Conservation (phyloP, 2,888 invertebrate species). For the Drosophila stalkeri region DNA sequence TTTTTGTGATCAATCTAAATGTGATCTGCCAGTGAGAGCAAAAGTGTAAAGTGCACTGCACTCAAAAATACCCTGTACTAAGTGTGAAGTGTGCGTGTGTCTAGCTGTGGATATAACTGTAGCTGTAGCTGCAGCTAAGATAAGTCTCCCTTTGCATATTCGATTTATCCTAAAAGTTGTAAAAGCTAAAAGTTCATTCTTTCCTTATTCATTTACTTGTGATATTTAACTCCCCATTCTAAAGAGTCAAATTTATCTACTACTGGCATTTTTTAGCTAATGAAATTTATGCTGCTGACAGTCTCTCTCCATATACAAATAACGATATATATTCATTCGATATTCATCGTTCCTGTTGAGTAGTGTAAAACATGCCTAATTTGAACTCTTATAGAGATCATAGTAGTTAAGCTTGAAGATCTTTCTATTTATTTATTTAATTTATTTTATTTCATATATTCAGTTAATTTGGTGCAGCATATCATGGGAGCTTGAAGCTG, state of each 20-base stretch:
- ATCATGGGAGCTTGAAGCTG: background rate
- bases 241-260: background rate
- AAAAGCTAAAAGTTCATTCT: background rate
- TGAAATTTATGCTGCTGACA: background rate
- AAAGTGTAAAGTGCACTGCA: background rate
- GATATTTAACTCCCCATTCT: too few relatives aligned
- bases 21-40: background rate
- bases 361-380: background rate
- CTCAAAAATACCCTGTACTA: background rate
- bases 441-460: background rate
- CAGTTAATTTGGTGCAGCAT: background rate
- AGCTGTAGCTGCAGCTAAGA: background rate
- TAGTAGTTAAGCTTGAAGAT: background rate
- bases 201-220: too few relatives aligned
- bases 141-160: background rate
- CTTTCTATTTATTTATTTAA: background rate
- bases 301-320: too few relatives aligned
- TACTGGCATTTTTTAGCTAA: background rate
- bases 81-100: background rate
- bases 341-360: too few relatives aligned
- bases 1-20: background rate
- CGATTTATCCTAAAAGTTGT: background rate
- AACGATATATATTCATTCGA: too few relatives aligned
- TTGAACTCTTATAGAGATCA: background rate
- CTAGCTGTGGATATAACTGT: background rate